Percentiles rank a stretch among this genome's conserved stretches.
phyloP scores from a whole-genome alignment of 2,888 invertebrate genomes.

The Diloba caeruleocephala region DNA sequence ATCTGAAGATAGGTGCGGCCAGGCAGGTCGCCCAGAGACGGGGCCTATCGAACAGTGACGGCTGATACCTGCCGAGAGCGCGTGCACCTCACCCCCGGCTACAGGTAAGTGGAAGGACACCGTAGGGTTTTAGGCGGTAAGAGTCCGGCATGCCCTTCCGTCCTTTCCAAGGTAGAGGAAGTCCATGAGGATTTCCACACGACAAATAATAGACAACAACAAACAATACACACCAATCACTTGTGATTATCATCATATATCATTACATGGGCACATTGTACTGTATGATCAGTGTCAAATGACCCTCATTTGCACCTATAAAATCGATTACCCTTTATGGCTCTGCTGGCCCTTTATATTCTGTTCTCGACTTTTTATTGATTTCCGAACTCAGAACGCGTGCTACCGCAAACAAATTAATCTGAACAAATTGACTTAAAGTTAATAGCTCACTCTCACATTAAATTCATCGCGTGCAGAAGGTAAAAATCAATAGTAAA shows the following conservation, averaged over 20 bases:
- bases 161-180: no score
- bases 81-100: no score
- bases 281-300: conserved; percentile 20
- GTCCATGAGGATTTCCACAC: no score
- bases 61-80: no score
- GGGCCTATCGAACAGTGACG: no score
- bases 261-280: conserved; percentile 20
- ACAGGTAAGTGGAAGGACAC: no score
- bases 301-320: conserved; percentile 39
- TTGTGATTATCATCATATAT: conserved; percentile 21
- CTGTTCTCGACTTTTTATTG: background rate
- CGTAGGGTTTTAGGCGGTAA: no score
- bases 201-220: no score
- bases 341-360: conserved; percentile 24
- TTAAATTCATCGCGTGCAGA: conserved; percentile 34
- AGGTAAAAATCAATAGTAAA: conserved; percentile 64
- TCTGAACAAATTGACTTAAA: conserved; percentile 19
- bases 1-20: no score
- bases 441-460: conserved; percentile 15
- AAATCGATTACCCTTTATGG: conserved; percentile 29
- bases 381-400: background rate
- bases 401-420: conserved; percentile 1
- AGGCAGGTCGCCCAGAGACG: no score
- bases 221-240: conserved; percentile 29
- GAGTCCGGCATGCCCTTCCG: no score